phyloP scores from a whole-genome alignment of 1,140 invertebrate species.

The Drosophila grimshawi region DNA sequence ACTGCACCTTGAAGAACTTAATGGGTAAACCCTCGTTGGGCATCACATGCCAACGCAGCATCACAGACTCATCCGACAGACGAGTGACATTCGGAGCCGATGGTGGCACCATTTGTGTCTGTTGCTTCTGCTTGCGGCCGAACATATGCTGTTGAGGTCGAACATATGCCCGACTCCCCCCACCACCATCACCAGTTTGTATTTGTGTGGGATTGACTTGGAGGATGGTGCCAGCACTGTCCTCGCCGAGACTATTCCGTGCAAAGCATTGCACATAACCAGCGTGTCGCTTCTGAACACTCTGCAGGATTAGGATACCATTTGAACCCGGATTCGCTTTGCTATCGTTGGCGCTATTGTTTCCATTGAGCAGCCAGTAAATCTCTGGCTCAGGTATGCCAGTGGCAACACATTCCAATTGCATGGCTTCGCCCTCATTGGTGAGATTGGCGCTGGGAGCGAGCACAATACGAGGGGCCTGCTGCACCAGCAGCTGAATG shows the following conservation, averaged over 20 bases:
- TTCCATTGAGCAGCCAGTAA: constrained; percentile 94
- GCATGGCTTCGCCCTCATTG: constrained; percentile 88
- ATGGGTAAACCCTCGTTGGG: constrained; percentile 92
- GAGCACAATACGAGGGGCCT: constrained; percentile 87
- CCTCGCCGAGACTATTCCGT: constrained; percentile 91
- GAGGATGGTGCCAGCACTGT: constrained; percentile 87
- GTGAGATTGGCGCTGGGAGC: constrained; percentile 86
- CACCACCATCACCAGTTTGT: constrained; percentile 81
- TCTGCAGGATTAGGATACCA: constrained; percentile 87
- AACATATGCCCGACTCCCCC: background rate
- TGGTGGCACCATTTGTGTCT: constrained; percentile 90
- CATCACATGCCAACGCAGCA: constrained; percentile 95
- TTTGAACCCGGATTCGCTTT: constrained; percentile 85
- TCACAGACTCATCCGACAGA: constrained; percentile 94
- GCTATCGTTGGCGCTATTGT: constrained; percentile 86
- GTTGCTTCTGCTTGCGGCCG: constrained; percentile 34
- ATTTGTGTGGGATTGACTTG: constrained; percentile 91
- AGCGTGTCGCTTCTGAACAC: constrained; percentile 91
- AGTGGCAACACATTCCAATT: constrained; percentile 87
- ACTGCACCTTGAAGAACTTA: constrained; percentile 92
- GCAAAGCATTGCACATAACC: constrained; percentile 96
- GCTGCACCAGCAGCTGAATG: constrained; percentile 85
- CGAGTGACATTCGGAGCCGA: constrained; percentile 93
- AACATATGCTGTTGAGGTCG: constrained; percentile 5
- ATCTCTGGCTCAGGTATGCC: constrained; percentile 90